Conservation (phyloP, 2,113 vertebrate genomes). For the Pardalotus punctatus region DNA sequence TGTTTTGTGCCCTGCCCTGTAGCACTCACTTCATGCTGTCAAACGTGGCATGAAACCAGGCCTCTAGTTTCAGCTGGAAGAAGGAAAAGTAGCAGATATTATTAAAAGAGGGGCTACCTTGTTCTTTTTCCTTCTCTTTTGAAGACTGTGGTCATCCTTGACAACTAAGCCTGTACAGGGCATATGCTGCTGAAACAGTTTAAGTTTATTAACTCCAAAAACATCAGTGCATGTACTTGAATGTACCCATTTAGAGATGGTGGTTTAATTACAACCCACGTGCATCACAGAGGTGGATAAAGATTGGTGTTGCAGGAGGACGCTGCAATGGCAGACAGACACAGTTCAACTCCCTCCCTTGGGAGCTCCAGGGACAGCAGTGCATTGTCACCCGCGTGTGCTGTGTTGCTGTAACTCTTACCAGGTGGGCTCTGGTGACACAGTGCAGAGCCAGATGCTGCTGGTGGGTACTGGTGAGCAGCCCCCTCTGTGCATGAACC, state of each 20-base stretch:
- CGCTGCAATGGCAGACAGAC: background rate
- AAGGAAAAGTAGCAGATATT: background rate
- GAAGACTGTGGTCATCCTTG: background rate
- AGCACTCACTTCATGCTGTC: background rate
- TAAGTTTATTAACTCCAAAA: background rate
- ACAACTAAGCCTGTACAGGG: background rate
- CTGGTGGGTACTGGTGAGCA: fast-evolving
- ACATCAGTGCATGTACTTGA: background rate
- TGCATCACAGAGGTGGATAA: background rate
- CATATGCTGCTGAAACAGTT: background rate
- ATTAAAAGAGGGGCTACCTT: background rate
- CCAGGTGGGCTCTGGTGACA: background rate
- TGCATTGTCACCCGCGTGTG: background rate
- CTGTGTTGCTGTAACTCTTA: background rate
- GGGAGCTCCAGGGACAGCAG: background rate
- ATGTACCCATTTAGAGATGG: background rate
- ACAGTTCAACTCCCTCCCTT: background rate
- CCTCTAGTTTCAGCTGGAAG: background rate
- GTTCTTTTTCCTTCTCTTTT: background rate
- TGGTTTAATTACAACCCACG: background rate
- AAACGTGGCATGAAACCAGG: background rate
- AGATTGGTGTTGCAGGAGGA: background rate
- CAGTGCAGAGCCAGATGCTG: background rate
- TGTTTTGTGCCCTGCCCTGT: background rate
- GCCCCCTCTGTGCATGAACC: fast-evolving